Base-by-base conservation (phyloP, 1,140 invertebrate genomes). In the Aphaenogaster floridana region DNA sequence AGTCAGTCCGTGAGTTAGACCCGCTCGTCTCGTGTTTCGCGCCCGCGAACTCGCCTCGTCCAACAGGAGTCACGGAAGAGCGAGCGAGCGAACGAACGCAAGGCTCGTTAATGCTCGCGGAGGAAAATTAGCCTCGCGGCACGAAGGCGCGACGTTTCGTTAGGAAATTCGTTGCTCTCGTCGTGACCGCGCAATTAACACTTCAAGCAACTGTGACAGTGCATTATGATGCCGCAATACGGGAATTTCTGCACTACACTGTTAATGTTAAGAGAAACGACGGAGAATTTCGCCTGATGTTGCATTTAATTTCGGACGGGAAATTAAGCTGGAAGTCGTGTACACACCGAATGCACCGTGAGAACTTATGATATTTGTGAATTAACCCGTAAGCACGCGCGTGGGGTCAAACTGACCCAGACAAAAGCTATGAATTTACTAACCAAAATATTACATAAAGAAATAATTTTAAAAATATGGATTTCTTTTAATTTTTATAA, bases 61-160 rank as follows among this genome's bases (percentile, higher is more conserved):
- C 21, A 54, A 81, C 69, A 50, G 69, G 13, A 84, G 69, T 84
- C 54, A 74, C 80, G 80, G 80, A 84, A 76, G 63, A 69, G 63
- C 63, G 66, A 80, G 77, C 59, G 52, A 28, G 28, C 28, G 28
- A 28, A 28, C 28, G 28, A 28, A 28, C 63, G 86, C 76, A 76
- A 89, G 78, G 48, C 59, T 59, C 85, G 86, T 77, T 86, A 63
- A 79, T 78, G 79, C 36, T 81, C 66, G 66, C 50, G 66, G 21
- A n/a, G 66, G 69, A 61, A 84, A 84, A 84, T 84, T 84, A 84
- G 80, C 45, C 68, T 76, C 54, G 69, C 80, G 54, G 36, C 66
- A 71, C 54, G 54, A 84, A 76, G 76, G 69, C 39, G 69, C 68
- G 54, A 50, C 69, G 17, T 72, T 59, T 59, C 52, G 39, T 83